These are phyloP conservation scores for Apamea anceps DNA, from an alignment of 2,888 invertebrate species.

Conservation along the genomic window DNA sequence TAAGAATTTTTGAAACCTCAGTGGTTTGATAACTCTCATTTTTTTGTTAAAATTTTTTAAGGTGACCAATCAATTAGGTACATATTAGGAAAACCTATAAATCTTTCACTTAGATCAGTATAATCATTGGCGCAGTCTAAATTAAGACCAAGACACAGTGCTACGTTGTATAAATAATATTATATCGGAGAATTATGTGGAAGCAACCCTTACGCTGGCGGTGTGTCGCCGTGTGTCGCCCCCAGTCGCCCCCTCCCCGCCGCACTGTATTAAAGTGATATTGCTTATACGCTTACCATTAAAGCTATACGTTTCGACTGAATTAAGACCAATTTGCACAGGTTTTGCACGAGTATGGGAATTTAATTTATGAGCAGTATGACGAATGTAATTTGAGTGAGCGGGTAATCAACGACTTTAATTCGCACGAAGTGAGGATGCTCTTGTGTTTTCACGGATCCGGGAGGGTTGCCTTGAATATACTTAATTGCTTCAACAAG, in stretches of 20 bases:
- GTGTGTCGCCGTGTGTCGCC: slow-evolving; percentile 55
- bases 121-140: slow-evolving; percentile 52
- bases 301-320: slow-evolving; percentile 86
- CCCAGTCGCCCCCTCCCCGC: slow-evolving; percentile 62
- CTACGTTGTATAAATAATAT: slow-evolving; percentile 80
- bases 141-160: slow-evolving; percentile 70
- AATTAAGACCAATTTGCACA: slow-evolving; percentile 89
- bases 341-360: slow-evolving; percentile 86
- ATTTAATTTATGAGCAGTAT: slow-evolving; percentile 85
- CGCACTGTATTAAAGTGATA: slow-evolving; percentile 82
- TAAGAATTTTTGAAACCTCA: neutral
- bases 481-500: slow-evolving; percentile 18
- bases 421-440: slow-evolving; percentile 71
- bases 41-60: neutral
- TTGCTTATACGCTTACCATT: slow-evolving; percentile 87
- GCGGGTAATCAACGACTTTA: slow-evolving; percentile 83
- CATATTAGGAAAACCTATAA: neutral
- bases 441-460: slow-evolving; percentile 43
- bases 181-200: slow-evolving; percentile 78
- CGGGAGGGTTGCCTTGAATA: slow-evolving; percentile 15
- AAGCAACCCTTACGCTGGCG: slow-evolving; percentile 72
- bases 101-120: neutral
- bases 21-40: neutral
- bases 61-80: neutral
- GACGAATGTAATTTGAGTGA: slow-evolving; percentile 84